Conservation (phyloP, 2,113 vertebrate species). For the Phylloscopus trochilus region DNA sequence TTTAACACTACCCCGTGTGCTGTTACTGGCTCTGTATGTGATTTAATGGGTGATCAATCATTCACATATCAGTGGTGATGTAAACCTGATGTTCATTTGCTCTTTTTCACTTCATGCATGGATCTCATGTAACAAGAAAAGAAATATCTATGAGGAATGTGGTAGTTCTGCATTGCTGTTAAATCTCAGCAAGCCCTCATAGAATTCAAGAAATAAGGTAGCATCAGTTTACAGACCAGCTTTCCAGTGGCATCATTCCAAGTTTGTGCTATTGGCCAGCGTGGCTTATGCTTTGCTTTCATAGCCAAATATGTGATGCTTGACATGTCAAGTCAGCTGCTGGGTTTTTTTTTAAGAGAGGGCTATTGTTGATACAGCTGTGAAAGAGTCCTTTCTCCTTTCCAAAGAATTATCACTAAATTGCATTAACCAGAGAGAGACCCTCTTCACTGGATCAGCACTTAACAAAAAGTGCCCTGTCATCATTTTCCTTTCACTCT, state of each 20-base stretch:
- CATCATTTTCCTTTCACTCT: constrained; percentile 4
- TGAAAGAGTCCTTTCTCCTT: constrained; percentile 34
- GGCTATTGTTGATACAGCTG: constrained; percentile 75
- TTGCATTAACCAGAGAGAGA: constrained; percentile 51
- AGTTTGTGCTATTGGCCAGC: constrained; percentile 32
- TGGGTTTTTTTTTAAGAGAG: neutral
- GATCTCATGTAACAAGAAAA: constrained; percentile 42
- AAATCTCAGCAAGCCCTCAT: constrained; percentile 49
- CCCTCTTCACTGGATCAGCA: neutral
- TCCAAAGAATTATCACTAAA: constrained; percentile 44
- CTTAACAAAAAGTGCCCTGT: neutral
- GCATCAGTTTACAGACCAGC: constrained; percentile 47
- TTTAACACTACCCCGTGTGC: constrained; percentile 53
- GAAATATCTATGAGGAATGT: constrained; percentile 49
- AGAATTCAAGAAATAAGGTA: constrained; percentile 51
- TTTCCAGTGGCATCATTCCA: constrained; percentile 44
- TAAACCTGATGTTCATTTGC: constrained; percentile 64
- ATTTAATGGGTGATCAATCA: constrained; percentile 68
- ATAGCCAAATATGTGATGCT: constrained; percentile 67
- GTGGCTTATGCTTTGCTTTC: constrained; percentile 48
- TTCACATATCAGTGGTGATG: constrained; percentile 56
- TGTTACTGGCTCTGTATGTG: constrained; percentile 52
- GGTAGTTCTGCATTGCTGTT: constrained; percentile 27
- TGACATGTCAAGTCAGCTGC: constrained; percentile 74
- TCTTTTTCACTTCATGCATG: constrained; percentile 46